Percentiles rank a stretch among this genome's conserved stretches.
These are phyloP conservation scores for Pao palembangensis DNA, from an alignment of 2,113 vertebrate genomes.

Conservation along the genomic window DNA sequence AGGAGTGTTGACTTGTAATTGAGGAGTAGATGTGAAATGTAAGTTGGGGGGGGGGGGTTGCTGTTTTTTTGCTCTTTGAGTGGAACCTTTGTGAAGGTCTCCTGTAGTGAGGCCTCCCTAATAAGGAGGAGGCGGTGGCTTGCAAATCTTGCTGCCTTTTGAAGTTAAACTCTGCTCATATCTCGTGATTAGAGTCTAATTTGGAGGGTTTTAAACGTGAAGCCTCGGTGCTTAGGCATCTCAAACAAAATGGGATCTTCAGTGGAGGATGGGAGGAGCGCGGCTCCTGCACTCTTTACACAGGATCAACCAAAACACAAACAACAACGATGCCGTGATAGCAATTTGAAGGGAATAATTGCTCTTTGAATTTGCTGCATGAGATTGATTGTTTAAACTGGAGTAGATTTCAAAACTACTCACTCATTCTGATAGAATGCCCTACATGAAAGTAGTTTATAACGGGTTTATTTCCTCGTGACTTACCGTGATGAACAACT, in stretches of 20 bases:
- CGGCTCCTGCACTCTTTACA: slow-evolving; percentile 14
- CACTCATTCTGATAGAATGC: not conserved
- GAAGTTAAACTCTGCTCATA: slow-evolving; percentile 56
- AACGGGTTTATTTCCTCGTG: slow-evolving; percentile 18
- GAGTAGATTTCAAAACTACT: slow-evolving; percentile 25
- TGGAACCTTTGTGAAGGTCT: slow-evolving; percentile 43
- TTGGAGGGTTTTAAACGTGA: slow-evolving; percentile 21
- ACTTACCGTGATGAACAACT: slow-evolving; percentile 98
- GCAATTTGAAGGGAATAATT: slow-evolving; percentile 36
- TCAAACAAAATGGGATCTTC: slow-evolving; percentile 14
- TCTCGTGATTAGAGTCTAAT: slow-evolving; percentile 48
- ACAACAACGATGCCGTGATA: slow-evolving; percentile 11
- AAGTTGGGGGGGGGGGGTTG: slow-evolving; percentile 5
- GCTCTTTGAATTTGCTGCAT: slow-evolving; percentile 25
- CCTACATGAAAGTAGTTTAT: too few relatives aligned
- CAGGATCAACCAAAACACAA: slow-evolving; percentile 15
- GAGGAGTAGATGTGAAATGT: slow-evolving; percentile 53
- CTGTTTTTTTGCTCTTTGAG: slow-evolving; percentile 39
- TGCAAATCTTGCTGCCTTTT: slow-evolving; percentile 41
- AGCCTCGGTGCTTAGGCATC: slow-evolving; percentile 16
- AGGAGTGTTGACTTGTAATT: slow-evolving; percentile 45
- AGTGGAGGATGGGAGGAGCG: slow-evolving; percentile 6
- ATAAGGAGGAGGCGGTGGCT: slow-evolving; percentile 26
- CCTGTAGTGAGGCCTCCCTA: slow-evolving; percentile 17
- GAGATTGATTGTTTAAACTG: not conserved